Evolutionary conservation across 2,888 invertebrate species (phyloP), one percentile per base, ranked within the genome.

Genomic region (Teleogryllus oceanicus): DNA sequence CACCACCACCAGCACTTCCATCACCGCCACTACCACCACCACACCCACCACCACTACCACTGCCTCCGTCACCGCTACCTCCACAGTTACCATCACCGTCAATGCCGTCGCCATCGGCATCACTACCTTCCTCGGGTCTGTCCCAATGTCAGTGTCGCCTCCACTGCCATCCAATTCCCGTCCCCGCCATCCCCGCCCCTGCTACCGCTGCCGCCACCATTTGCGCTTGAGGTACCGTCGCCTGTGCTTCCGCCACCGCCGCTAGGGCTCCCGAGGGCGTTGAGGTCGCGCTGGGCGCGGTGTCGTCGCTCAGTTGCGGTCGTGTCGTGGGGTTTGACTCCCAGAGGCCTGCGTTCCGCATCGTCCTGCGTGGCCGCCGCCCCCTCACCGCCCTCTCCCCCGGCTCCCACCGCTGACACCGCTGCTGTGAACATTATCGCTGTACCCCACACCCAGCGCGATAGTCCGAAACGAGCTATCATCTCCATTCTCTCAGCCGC

Each of bases 11-110:
- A 5, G 0, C 37, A 5, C 37, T 37, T 37, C 5, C 37, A 37
- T 5, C 5, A 3, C 5, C 5, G 5, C 37, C 37, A 5, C 5
- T 5, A 3, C 37, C 5, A 5, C 37, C 37, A 37, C 37, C 37
- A 5, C 0, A 3, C 3, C 37, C 37, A 5, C 2, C 20, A 18
- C 18, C 74, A 4, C 18, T 5, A 37, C 37, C 8, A 5, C 37
- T 5, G 5, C 37, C 8, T 37, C 37, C 37, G 5, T 1, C 37
- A 0, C 74, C 18, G 4, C 74, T 5, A 4, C 8, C 16, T 2
- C 74, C 18, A 0, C 2, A 2, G 2, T 4, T 2, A 2, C 0
- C 16, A 16, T 4, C 18, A 2, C 4, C 18, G 2, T 4, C 18
- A 2, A 2, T 3, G 3, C 2, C 3, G 24, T 3, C 24, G 24